Conservation (phyloP, 1,140 invertebrate genomes). For the Myzus persicae region DNA sequence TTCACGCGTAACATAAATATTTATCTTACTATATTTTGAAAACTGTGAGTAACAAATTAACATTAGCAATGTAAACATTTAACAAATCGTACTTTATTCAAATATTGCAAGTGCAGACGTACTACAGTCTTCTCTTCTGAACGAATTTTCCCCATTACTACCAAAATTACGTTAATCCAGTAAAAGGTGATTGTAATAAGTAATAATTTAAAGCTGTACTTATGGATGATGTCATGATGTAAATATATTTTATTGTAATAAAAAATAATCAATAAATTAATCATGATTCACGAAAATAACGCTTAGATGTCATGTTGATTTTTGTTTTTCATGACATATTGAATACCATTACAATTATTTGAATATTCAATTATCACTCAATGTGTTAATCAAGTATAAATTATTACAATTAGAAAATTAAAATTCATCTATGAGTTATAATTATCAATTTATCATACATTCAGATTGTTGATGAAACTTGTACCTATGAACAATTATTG, state of each 20-base stretch:
- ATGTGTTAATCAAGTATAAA: background rate
- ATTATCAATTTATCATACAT: background rate
- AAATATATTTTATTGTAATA: too few relatives aligned
- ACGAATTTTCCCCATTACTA: background rate
- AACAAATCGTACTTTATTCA: background rate
- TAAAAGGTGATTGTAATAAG: background rate
- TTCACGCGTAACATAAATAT: background rate
- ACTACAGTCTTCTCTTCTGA: background rate
- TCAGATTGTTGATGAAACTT: background rate
- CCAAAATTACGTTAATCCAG: background rate
- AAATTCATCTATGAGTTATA: background rate
- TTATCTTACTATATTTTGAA: background rate
- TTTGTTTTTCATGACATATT: too few relatives aligned
- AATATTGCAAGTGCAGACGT: background rate
- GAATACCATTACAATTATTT: background rate
- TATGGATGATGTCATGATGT: too few relatives aligned
- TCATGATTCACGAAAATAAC: background rate
- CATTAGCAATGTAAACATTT: background rate
- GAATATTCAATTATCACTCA: background rate
- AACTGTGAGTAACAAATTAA: background rate
- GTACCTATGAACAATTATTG: background rate
- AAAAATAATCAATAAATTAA: background rate
- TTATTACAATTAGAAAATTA: background rate
- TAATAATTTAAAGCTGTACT: too few relatives aligned
- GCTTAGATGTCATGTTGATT: background rate